Base-by-base conservation (phyloP, 2,797 vertebrate genomes). In the Anguilla megastoma region DNA sequence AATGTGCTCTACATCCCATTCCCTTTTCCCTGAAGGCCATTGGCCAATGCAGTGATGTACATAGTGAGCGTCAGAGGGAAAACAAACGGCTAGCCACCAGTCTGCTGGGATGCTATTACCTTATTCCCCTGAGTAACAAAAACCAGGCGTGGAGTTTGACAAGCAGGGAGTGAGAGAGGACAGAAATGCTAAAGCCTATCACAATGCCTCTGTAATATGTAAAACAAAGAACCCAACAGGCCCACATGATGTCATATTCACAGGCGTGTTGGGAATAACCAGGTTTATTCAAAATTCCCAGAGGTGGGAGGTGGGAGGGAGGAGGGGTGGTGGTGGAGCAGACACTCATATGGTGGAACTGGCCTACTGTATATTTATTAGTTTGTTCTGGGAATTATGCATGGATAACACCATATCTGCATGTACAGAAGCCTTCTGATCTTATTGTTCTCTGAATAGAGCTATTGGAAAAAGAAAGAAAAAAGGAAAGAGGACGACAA, bases 361-460 rank as follows among this genome's bases (percentile, higher is more conserved):
- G 74, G 14, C 36, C 14, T 41, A 2, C 74, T 16, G 74, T 33
- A 36, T 74, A 36, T 36, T 74, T 33, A 74, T 76, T 33, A 45
- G 41, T 45, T 76, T 14, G 9, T 36, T 12, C 30, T 33, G n/a
- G 36, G 71, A 16, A 36, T 48, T 21, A 45, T 45, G 36, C 33
- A 41, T 16, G 33, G 30, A 41, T 33, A 41, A 76, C 16, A 18
- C 14, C 18, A 30, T 18, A 79, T 69, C 21, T 18, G 52, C n/a
- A 16, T 60, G 21, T 27, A 45, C 76, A 48, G 54, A 74, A 80
- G 74, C 76, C 74, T 82, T 56, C 86, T 83, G 54, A 54, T 41
- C 52, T 60, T n/a, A 87, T 27, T n/a, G 86, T 56, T 27, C 16
- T 58, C 58, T 54, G 48, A 58, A 41, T 36, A 45, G 14, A 80